Conservation (phyloP, 2,888 invertebrate species). For the Congeria kusceri region DNA sequence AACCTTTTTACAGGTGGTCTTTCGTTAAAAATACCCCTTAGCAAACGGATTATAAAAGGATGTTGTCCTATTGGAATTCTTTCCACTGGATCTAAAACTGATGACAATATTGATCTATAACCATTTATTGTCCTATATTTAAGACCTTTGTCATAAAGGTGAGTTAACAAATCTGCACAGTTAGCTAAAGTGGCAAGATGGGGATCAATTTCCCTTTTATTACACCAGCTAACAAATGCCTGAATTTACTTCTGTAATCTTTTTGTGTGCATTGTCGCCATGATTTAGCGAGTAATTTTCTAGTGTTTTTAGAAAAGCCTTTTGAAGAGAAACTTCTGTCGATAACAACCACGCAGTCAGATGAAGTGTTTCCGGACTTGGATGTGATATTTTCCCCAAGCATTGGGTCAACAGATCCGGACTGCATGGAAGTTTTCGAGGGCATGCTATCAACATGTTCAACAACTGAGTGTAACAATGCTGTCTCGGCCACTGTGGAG, state of each 20-base stretch:
- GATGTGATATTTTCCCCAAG: slow-evolving; percentile 31
- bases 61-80: slow-evolving; percentile 35
- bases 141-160: slow-evolving; percentile 18
- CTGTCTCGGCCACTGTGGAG: slow-evolving; percentile 38
- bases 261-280: slow-evolving; percentile 36
- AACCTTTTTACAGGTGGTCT: slow-evolving; percentile 34
- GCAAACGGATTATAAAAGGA: slow-evolving; percentile 26
- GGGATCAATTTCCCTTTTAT: slow-evolving; percentile 30
- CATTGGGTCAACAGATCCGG: slow-evolving; percentile 31
- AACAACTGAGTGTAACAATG: slow-evolving; percentile 40
- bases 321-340: slow-evolving; percentile 19
- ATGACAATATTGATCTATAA: slow-evolving; percentile 38
- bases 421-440: slow-evolving; percentile 32
- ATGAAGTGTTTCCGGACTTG: slow-evolving; percentile 17
- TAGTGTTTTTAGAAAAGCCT: slow-evolving; percentile 22
- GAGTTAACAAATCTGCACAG: slow-evolving; percentile 35
- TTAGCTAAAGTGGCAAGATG: slow-evolving; percentile 27
- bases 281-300: slow-evolving; percentile 11
- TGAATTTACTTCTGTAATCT: slow-evolving; percentile 33
- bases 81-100: slow-evolving; percentile 28
- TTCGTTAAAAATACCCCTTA: slow-evolving; percentile 45
- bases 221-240: slow-evolving; percentile 36
- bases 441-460: slow-evolving; percentile 27
- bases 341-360: slow-evolving; percentile 45
- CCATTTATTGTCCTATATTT: slow-evolving; percentile 35